These are phyloP conservation scores for Chloroceryle inda DNA, from an alignment of 2,797 vertebrate species.

Conservation along the genomic window DNA sequence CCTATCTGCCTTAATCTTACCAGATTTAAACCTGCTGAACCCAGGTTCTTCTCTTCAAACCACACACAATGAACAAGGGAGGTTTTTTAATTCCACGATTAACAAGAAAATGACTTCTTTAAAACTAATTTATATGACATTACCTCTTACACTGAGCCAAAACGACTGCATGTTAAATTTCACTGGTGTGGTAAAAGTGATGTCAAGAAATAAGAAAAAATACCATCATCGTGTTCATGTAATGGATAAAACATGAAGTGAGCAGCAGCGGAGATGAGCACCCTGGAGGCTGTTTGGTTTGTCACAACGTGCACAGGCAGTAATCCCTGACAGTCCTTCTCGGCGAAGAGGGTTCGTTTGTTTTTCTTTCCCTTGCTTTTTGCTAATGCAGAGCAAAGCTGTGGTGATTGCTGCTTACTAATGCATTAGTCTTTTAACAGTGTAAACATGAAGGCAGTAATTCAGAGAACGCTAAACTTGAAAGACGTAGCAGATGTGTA, in stretches of 20 bases:
- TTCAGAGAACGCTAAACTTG: slow-evolving; percentile 66
- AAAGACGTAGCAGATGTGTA: not conserved
- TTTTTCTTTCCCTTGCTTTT: not conserved
- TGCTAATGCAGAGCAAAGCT: slow-evolving; percentile 41
- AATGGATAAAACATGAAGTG: slow-evolving; percentile 38
- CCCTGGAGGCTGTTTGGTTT: slow-evolving; percentile 45
- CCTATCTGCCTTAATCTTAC: slow-evolving; percentile 21
- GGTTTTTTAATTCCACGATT: slow-evolving; percentile 42
- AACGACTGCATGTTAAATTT: not conserved
- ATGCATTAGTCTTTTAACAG: slow-evolving; percentile 57
- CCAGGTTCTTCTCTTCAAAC: slow-evolving; percentile 54
- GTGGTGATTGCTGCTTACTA: slow-evolving; percentile 58
- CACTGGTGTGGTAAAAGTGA: not conserved
- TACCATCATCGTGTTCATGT: not conserved
- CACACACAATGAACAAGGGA: slow-evolving; percentile 31
- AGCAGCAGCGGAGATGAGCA: slow-evolving; percentile 4
- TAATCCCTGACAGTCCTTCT: slow-evolving; percentile 44
- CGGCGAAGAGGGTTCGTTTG: not conserved
- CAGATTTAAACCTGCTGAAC: slow-evolving; percentile 67
- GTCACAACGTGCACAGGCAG: not conserved
- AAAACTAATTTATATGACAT: slow-evolving; percentile 66
- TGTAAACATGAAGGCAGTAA: slow-evolving; percentile 65
- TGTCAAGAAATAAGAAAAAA: slow-evolving; percentile 50
- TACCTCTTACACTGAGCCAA: slow-evolving; percentile 31
- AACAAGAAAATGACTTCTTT: slow-evolving; percentile 72